A percentile compares a stretch with the other conserved stretches of the same genome.
Evolutionary conservation across 2,797 vertebrate genomes (phyloP).

Genomic region (Pseudomugil gertrudae): DNA sequence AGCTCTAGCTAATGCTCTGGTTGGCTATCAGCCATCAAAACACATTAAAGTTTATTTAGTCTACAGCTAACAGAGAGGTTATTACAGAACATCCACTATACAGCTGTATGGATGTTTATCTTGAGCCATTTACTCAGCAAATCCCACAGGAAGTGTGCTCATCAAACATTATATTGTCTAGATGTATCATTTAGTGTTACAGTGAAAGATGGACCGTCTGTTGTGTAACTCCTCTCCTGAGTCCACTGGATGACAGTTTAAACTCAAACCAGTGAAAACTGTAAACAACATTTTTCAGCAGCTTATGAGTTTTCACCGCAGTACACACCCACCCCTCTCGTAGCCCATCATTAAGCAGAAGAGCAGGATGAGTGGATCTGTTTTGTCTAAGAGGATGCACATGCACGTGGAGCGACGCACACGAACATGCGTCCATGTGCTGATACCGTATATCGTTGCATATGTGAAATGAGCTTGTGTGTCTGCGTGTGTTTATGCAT

Average conservation of each 20-base stretch:
- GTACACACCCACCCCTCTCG: slow-evolving; percentile 50
- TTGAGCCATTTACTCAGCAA: slow-evolving; percentile 32
- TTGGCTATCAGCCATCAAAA: slow-evolving; percentile 30
- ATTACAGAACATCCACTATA: slow-evolving; percentile 35
- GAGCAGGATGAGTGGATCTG: slow-evolving; percentile 40
- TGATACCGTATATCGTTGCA: slow-evolving; percentile 2
- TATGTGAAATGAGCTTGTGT: slow-evolving; percentile 17
- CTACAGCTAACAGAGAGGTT: slow-evolving; percentile 39
- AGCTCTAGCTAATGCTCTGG: not conserved
- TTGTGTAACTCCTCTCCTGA: slow-evolving; percentile 41
- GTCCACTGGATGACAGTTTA: slow-evolving; percentile 59
- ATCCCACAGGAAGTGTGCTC: slow-evolving; percentile 52
- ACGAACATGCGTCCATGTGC: slow-evolving; percentile 18
- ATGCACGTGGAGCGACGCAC: slow-evolving; percentile 33
- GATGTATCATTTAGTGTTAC: slow-evolving; percentile 26
- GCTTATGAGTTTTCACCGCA: slow-evolving; percentile 71
- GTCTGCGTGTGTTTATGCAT: slow-evolving; percentile 43
- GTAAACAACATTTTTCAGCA: slow-evolving; percentile 81
- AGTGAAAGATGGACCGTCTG: slow-evolving; percentile 31
- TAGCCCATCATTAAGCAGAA: slow-evolving; percentile 65
- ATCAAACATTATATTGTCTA: slow-evolving; percentile 46
- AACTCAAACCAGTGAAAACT: slow-evolving; percentile 69
- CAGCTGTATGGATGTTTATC: slow-evolving; percentile 42
- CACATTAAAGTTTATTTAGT: slow-evolving; percentile 55
- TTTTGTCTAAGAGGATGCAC: slow-evolving; percentile 39